These are phyloP conservation scores for Himalopsyche tibetana DNA, from an alignment of 2,888 invertebrate species.

Conservation along the genomic window DNA sequence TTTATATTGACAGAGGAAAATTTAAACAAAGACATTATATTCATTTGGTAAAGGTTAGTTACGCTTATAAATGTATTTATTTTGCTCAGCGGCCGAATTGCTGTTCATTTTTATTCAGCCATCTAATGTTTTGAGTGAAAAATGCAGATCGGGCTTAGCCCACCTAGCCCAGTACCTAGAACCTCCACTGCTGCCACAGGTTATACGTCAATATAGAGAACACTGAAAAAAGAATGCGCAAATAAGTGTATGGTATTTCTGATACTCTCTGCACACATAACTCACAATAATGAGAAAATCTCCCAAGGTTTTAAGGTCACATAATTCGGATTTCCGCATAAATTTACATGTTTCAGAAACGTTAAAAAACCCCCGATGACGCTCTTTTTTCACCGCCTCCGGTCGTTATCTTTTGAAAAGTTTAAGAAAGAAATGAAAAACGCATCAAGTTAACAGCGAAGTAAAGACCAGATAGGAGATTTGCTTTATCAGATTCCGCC, in stretches of 20 bases:
- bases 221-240: not conserved
- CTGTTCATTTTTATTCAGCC: no score
- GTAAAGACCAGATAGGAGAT: conserved; percentile 39
- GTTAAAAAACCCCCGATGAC: conserved; percentile 20
- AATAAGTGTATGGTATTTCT: not conserved
- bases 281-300: conserved; percentile 22
- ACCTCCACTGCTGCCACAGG: no score
- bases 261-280: not conserved
- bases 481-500: not conserved
- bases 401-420: conserved; percentile 21
- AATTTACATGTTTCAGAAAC: conserved; percentile 35
- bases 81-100: no score
- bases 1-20: no score
- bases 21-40: no score
- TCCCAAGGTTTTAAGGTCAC: conserved; percentile 24
- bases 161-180: no score
- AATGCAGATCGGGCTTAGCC: no score
- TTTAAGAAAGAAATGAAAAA: conserved; percentile 35
- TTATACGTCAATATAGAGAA: no score
- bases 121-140: no score
- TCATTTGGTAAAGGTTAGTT: no score
- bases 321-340: conserved; percentile 42
- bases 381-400: not conserved
- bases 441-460: conserved; percentile 27
- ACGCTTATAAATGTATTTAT: no score